Evolutionary conservation across 2,797 vertebrate species (phyloP).

Genomic region (Muraenolepis orangiensis): DNA sequence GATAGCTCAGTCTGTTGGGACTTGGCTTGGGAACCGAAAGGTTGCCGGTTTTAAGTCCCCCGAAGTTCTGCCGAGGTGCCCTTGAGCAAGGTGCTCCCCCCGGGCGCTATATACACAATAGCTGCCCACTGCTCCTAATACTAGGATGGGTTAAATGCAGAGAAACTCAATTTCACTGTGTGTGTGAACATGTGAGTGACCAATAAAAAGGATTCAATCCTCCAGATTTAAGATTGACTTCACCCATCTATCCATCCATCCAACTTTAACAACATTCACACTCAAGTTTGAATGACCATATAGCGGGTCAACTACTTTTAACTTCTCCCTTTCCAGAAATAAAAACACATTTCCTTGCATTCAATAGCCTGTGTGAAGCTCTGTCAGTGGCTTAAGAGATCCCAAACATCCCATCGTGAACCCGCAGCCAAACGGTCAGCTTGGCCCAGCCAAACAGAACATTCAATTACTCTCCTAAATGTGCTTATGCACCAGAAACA

Average conservation of each 20-base stretch:
- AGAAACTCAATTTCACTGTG: no score
- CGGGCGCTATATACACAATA: no score
- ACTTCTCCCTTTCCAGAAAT: background rate
- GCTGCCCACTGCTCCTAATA: no score
- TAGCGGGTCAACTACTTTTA: background rate
- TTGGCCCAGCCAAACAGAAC: background rate
- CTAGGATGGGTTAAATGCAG: no score
- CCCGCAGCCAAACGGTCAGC: background rate
- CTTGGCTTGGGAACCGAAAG: no score
- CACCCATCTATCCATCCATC: background rate
- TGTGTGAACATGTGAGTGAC: no score
- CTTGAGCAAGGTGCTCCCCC: no score
- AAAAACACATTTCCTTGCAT: background rate
- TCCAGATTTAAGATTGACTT: no score
- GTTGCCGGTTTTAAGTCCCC: no score
- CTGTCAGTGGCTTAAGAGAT: background rate
- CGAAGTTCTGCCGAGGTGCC: no score
- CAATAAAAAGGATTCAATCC: no score
- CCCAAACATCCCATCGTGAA: background rate
- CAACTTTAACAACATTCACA: background rate
- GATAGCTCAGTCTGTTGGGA: no score
- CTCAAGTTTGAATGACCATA: background rate
- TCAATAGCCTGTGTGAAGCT: background rate
- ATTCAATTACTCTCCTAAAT: conserved; percentile 3
- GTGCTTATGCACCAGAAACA: background rate